Evolutionary conservation across 2,888 invertebrate species (phyloP), one percentile per base, ranked within the genome.

Genomic region (Campoplex nolae): DNA sequence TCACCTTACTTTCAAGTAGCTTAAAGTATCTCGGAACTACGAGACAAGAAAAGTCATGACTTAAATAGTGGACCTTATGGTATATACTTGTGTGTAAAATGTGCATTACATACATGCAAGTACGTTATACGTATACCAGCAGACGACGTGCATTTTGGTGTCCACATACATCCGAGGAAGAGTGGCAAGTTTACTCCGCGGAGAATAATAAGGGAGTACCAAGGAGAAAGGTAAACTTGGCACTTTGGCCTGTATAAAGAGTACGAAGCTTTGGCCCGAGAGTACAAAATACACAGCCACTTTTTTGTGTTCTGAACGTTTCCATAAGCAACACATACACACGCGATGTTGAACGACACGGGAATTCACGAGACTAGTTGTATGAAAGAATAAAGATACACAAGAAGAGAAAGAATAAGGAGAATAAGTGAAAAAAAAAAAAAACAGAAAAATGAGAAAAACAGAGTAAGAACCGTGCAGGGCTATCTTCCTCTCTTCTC

Each of bases 401-500:
- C 78, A 86, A 68, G 75, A 38, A 74, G 71, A 56, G 78, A 68
- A 81, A 83, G 83, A 68, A 75, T 68, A 89, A 91, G 90, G 89
- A 92, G 88, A 89, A 88, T 90, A 89, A 88, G 89, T 83, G 58
- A 87, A 88, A 88, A 83, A 83, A 85, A 76, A 81, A 42, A 42
- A 42, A 6, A 88, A 74, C 83, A 87, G 38, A 38, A 38, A 73
- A 71, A 78, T 85, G 88, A 88, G 77, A 74, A 73, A 88, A 28
- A 75, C 76, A 83, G 78, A 85, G 16, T 78, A 90, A 81, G 87
- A 80, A 83, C 87, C 84, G 88, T 58, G 62, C 71, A 91, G 92
- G 91, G 88, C 91, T 91, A 89, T 89, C 83, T 65, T 42, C 7
- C 48, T 67, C 74, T 88, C 83, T 90, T 92, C 92, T 92, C 91